Evolutionary conservation across 2,797 vertebrate species (phyloP).

Genomic region (Gadopsis bispinosus): DNA sequence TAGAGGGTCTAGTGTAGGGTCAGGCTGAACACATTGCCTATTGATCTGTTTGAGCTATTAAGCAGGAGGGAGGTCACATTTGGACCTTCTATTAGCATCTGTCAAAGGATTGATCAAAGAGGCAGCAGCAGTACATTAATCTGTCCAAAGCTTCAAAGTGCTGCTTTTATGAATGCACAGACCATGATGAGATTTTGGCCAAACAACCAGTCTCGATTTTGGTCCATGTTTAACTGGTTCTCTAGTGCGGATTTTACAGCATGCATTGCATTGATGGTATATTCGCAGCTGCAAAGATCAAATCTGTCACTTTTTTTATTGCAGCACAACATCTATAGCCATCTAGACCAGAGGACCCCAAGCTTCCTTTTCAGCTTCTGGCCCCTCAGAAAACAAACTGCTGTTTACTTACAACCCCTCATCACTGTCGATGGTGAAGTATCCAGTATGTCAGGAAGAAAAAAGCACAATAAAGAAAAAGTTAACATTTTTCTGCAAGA

Average conservation of each 20-base stretch:
- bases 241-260: background rate
- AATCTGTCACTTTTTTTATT: background rate
- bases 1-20: conserved; percentile 26
- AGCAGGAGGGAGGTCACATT: conserved; percentile 10
- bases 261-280: background rate
- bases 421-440: background rate
- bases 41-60: conserved; percentile 47
- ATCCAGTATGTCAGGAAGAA: background rate
- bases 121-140: conserved; percentile 14
- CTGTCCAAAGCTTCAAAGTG: background rate
- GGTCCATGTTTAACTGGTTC: background rate
- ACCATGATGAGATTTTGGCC: background rate
- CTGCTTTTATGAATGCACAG: background rate
- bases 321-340: background rate
- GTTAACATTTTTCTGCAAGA: background rate
- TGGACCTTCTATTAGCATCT: conserved; percentile 15
- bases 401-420: background rate
- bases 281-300: background rate
- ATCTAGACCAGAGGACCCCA: background rate
- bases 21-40: conserved; percentile 32
- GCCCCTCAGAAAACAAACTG: background rate
- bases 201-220: background rate
- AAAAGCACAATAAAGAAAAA: background rate
- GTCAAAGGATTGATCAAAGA: conserved; percentile 31
- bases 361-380: background rate